Base-by-base conservation (phyloP, 1,140 invertebrate genomes). In the Drepana arcuata region DNA sequence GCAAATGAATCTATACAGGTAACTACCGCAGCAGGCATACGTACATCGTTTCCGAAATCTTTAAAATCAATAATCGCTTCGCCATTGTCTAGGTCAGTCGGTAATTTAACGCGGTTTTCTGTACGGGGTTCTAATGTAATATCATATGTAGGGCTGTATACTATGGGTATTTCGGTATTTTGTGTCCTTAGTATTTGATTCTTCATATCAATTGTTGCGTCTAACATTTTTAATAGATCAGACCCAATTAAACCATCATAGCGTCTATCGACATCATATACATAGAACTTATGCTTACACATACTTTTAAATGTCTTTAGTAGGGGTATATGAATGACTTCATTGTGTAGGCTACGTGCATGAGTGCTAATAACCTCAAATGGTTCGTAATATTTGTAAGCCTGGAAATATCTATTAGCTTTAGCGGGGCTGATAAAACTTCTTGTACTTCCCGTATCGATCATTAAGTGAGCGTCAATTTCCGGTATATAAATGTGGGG, bases 241-340 rank as follows among this genome's bases (percentile, higher is more conserved):
- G 16, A 40, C n/a, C 50, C 59, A 23, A 63, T 46, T n/a, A 63
- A 27, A 7, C 59, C 54, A 24, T 58, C 54, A 12, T 55, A 58
- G 2, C 24, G 26, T 10, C 11, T 24, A 16, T 51, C 51, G 2
- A 55, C 40, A 15, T 27, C 28, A 29, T 51, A 60, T 0, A 52
- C 29, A 21, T 41, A 26, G 26, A 42, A 42, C 11, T 42, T 42
- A 25, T 36, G 28, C 1, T 2, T 11, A 9, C 13, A 2, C 9
- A 23, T 9, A 10, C 11, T 25, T n/a, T 27, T 25, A 14, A 42
- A 42, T 5, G 23, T 36, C 4, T 18, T 24, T 3, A 25, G 14
- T 16, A 35, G 11, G 15, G 27, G 26, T 7, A 41, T 41, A 7
- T 16, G 16, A 2, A 18, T 11, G 9, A 26, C 23, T 16, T 31